Conservation (phyloP, 2,888 invertebrate genomes). For the Agapostemon virescens region DNA sequence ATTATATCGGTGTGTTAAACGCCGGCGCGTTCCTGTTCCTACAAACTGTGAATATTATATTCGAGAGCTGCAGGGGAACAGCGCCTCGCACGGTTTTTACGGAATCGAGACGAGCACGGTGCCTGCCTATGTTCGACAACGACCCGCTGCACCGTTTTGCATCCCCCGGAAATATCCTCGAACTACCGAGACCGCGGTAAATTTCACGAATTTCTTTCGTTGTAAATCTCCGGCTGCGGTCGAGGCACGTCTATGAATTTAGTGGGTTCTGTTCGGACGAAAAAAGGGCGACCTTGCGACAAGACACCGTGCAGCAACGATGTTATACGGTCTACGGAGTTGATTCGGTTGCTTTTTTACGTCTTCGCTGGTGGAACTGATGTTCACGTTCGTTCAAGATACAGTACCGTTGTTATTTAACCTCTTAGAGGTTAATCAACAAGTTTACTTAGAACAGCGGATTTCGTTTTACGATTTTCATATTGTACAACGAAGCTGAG, state of each 20-base stretch:
- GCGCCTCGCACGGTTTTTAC: conserved; percentile 41
- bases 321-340: background rate
- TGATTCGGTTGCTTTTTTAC: background rate
- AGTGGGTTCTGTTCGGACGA: background rate
- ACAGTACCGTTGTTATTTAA: too few relatives aligned
- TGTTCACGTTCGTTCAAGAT: too few relatives aligned
- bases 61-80: conserved; percentile 36
- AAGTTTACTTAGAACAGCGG: too few relatives aligned
- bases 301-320: background rate
- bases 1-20: conserved; percentile 78
- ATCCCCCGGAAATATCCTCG: conserved; percentile 3
- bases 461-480: too few relatives aligned
- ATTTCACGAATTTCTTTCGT: background rate
- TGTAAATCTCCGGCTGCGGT: background rate
- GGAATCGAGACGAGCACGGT: conserved; percentile 38
- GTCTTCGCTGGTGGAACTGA: background rate
- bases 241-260: background rate
- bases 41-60: conserved; percentile 77
- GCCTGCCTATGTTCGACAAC: conserved; percentile 26
- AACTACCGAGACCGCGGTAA: background rate
- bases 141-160: conserved; percentile 33
- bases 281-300: background rate
- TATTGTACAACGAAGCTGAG: too few relatives aligned
- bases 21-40: conserved; percentile 73
- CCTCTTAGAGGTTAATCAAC: too few relatives aligned